These are phyloP conservation scores for Ormia ochracea DNA, from an alignment of 2,888 invertebrate genomes.

Conservation along the genomic window DNA sequence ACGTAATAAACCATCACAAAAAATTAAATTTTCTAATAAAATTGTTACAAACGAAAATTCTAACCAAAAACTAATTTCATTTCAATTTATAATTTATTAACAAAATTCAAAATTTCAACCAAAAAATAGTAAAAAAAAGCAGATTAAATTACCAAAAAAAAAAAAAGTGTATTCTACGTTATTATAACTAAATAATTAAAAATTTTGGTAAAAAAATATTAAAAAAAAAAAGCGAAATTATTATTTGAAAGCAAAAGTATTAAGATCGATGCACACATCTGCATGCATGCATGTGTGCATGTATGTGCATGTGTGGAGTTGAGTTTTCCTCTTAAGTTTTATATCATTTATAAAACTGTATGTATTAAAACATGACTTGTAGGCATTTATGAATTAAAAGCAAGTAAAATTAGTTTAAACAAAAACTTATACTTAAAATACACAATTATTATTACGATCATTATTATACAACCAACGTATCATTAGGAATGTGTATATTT, in stretches of 20 bases:
- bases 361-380: conserved; percentile 66
- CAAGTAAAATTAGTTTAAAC: conserved; percentile 64
- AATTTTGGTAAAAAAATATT: conserved; percentile 36
- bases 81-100: conserved; percentile 55
- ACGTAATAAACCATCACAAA: conserved; percentile 35
- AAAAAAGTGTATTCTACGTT: conserved; percentile 73
- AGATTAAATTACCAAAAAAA: conserved; percentile 70
- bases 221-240: conserved; percentile 31
- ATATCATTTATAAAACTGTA: conserved; percentile 53
- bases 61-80: conserved; percentile 51
- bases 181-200: conserved; percentile 65
- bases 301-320: too few relatives aligned
- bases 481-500: conserved; percentile 61
- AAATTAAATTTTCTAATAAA: conserved; percentile 44
- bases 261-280: neutral
- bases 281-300: too few relatives aligned
- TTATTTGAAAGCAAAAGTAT: conserved; percentile 2
- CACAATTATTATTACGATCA: conserved; percentile 48
- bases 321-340: neutral
- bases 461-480: conserved; percentile 45
- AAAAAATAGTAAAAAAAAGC: conserved; percentile 64
- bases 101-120: conserved; percentile 73
- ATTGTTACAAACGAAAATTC: conserved; percentile 44
- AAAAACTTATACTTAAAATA: conserved; percentile 41
- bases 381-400: conserved; percentile 67